Percentiles rank a stretch among this genome's conserved stretches.
phyloP scores from a whole-genome alignment of 2,797 vertebrate species.

The Perdix hodgsoniae region DNA sequence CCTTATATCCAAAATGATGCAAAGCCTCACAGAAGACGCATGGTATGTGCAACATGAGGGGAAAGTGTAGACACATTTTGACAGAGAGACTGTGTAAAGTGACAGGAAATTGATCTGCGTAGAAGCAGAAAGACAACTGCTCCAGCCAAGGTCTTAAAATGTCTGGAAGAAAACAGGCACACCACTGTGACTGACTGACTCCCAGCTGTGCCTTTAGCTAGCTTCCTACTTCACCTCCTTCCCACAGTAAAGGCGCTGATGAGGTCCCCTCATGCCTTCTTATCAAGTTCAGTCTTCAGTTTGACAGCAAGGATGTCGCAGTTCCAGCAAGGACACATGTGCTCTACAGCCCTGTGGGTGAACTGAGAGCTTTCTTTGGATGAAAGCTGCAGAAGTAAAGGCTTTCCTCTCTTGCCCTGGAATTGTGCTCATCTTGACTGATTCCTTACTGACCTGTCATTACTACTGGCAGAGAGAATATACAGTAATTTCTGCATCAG shows the following conservation, averaged over 20 bases:
- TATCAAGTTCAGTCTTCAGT: background rate
- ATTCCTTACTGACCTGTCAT: background rate
- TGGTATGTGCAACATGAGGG: fast-evolving
- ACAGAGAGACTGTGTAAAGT: background rate
- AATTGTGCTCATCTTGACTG: background rate
- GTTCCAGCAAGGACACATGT: background rate
- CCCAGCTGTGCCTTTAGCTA: background rate
- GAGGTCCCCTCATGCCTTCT: background rate
- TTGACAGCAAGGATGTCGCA: background rate
- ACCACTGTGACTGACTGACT: fast-evolving
- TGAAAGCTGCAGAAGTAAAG: background rate
- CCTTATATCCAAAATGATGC: background rate
- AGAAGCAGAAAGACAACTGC: background rate
- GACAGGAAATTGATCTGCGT: background rate
- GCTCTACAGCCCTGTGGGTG: fast-evolving
- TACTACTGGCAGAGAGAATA: background rate
- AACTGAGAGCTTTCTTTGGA: background rate
- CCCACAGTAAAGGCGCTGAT: background rate
- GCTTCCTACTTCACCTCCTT: background rate
- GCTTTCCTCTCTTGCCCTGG: background rate
- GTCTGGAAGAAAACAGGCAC: background rate
- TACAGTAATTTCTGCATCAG: fast-evolving
- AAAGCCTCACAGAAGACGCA: background rate
- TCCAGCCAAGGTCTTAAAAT: background rate
- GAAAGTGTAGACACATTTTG: background rate